phyloP scores from a whole-genome alignment of 37 sponge, comb jelly and placozoan genomes.

The Spongilla lacustris region DNA sequence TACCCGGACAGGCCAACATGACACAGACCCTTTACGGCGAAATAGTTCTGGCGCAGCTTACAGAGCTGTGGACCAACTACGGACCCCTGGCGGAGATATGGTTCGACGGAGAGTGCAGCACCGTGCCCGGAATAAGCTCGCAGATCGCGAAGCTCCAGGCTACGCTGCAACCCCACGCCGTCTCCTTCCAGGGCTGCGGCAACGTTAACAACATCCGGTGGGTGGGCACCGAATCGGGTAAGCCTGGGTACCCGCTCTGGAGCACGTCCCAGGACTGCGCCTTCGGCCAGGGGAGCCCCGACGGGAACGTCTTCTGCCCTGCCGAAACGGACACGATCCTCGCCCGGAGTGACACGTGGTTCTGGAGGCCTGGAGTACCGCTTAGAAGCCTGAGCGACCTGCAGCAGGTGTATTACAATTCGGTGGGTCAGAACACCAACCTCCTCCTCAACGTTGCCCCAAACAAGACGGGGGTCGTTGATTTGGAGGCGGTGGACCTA shows the following conservation, averaged over 20 bases:
- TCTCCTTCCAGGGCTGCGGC: slow-evolving; percentile 53
- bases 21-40: slow-evolving; percentile 52
- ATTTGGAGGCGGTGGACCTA: background rate
- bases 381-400: slow-evolving; percentile 29
- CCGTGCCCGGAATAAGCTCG: slow-evolving; percentile 45
- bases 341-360: slow-evolving; percentile 41
- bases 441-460: background rate
- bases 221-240: slow-evolving; percentile 61
- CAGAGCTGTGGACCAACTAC: slow-evolving; percentile 65
- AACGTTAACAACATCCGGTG: slow-evolving; percentile 44
- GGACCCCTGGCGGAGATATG: slow-evolving; percentile 63
- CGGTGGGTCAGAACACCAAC: slow-evolving; percentile 52
- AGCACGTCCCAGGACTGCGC: slow-evolving; percentile 37
- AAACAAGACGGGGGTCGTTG: background rate
- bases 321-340: slow-evolving; percentile 71
- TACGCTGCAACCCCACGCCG: slow-evolving; percentile 48
- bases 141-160: slow-evolving; percentile 13
- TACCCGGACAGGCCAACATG: slow-evolving; percentile 61
- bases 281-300: slow-evolving; percentile 22
- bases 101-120: slow-evolving; percentile 62
- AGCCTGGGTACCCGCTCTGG: slow-evolving; percentile 55
- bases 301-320: slow-evolving; percentile 52
- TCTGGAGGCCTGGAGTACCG: slow-evolving; percentile 19
- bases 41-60: slow-evolving; percentile 61
- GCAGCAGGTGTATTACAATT: slow-evolving; percentile 31